Evolutionary conservation across 1,140 invertebrate genomes (phyloP), one percentile per base, ranked within the genome.

Genomic region (Manduca sexta): DNA sequence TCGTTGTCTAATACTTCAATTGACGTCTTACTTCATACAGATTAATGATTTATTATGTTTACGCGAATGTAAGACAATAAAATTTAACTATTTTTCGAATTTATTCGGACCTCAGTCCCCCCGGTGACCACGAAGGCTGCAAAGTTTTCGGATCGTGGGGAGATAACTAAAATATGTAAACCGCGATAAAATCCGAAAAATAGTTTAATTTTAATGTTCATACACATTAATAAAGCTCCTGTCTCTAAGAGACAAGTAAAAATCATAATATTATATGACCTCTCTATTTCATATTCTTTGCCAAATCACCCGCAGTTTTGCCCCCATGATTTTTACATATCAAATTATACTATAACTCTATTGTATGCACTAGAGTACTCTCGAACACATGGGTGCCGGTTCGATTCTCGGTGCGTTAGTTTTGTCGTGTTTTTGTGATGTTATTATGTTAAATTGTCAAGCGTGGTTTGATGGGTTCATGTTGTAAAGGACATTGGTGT

Each of bases 381-480:
- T 83, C 60, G 67, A 79, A 74, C 79, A 83, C 79, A 83, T 83
- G 79, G 48, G 73, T 71, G 60, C 44, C 42, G 66, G 60, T 80
- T 70, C 65, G 67, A 77, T 70, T 74, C 74, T 77, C 74, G 74
- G n/a, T n/a, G 80, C 73, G 74, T 76, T 74, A 60, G 37, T 18
- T 45, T 60, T 67, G 54, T 61, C 78, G 73, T 80, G 78, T 82
- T 81, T 69, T 74, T 70, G 52, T 65, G 51, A 38, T 50, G 49
- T 61, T 60, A 46, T 55, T 34, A 38, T 14, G 35, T 30, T 37
- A 16, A 45, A 33, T 18, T 49, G 14, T 30, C 48, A 52, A 56
- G 59, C 51, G 43, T 10, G 41, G 29, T 55, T 58, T 50, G 46
- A 58, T 53, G 41, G 31, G n/a, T n/a, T n/a, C n/a, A 43, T 47